Conservation (phyloP, 2,797 vertebrate genomes). For the Busarellus nigricollis region DNA sequence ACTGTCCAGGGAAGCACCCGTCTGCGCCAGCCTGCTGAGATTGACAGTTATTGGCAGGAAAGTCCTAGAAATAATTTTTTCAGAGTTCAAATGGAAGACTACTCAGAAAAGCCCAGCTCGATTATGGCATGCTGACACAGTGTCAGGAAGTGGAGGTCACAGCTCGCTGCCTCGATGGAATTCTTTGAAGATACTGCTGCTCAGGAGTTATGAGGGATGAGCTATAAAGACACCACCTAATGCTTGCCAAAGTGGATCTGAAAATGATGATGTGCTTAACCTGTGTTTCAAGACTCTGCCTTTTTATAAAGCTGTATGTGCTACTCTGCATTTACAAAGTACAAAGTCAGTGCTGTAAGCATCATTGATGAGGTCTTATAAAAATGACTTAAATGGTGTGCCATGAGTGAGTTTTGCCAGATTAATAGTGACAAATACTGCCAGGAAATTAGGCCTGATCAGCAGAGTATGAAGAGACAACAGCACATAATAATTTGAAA, state of each 20-base stretch:
- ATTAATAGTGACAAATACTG: not conserved
- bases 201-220: not conserved
- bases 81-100: not conserved
- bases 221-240: not conserved
- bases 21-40: no score
- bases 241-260: not conserved
- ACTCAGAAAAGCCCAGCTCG: not conserved
- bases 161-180: not conserved
- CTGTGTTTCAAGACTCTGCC: not conserved
- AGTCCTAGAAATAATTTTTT: not conserved
- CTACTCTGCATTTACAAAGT: not conserved
- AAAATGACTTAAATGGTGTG: not conserved
- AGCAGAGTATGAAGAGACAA: not conserved
- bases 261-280: not conserved
- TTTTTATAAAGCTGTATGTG: not conserved
- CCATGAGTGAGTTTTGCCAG: not conserved
- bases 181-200: constrained; percentile 25
- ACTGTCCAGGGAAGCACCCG: not conserved
- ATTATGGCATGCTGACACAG: not conserved
- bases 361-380: not conserved
- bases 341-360: not conserved
- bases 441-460: not conserved
- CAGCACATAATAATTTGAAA: not conserved
- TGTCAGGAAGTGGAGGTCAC: not conserved
- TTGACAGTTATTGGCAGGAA: not conserved